phyloP scores from a whole-genome alignment of 2,888 invertebrate genomes.

The Icerya purchasi region DNA sequence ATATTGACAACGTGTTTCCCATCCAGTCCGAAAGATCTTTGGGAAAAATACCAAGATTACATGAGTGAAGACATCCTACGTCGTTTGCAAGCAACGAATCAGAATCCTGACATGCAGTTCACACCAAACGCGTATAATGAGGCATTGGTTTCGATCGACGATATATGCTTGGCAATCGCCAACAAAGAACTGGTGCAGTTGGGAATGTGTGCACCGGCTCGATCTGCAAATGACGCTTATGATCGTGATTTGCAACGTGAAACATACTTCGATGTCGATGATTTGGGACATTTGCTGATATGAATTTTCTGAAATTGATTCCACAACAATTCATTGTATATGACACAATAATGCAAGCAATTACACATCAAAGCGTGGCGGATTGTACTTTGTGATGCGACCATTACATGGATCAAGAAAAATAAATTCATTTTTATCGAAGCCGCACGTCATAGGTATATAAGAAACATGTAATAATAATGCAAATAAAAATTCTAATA shows the following conservation, averaged over 20 bases:
- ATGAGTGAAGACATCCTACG: no score
- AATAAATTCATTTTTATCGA: no score
- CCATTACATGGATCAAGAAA: no score
- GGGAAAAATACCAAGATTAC: slow-evolving; percentile 14
- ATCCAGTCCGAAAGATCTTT: slow-evolving; percentile 14
- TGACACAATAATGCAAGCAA: slow-evolving; percentile 8
- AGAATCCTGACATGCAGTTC: no score
- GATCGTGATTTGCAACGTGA: slow-evolving; percentile 17
- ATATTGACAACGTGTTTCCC: slow-evolving; percentile 16
- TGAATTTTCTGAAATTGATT: neutral
- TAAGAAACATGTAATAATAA: no score
- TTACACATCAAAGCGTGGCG: no score
- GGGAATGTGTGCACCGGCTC: slow-evolving; percentile 16
- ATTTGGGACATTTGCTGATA: slow-evolving; percentile 14
- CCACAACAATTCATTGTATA: slow-evolving; percentile 3
- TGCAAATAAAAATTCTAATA: no score
- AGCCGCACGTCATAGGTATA: no score
- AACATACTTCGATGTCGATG: slow-evolving; percentile 16
- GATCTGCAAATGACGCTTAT: neutral
- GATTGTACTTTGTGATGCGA: no score
- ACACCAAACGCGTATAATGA: slow-evolving; percentile 14
- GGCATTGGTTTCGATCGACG: slow-evolving; percentile 13
- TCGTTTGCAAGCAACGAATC: no score
- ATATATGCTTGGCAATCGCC: slow-evolving; percentile 12
- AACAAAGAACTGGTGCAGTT: slow-evolving; percentile 15